phyloP scores from a whole-genome alignment of 2,888 invertebrate species.

The Teleogryllus oceanicus region DNA sequence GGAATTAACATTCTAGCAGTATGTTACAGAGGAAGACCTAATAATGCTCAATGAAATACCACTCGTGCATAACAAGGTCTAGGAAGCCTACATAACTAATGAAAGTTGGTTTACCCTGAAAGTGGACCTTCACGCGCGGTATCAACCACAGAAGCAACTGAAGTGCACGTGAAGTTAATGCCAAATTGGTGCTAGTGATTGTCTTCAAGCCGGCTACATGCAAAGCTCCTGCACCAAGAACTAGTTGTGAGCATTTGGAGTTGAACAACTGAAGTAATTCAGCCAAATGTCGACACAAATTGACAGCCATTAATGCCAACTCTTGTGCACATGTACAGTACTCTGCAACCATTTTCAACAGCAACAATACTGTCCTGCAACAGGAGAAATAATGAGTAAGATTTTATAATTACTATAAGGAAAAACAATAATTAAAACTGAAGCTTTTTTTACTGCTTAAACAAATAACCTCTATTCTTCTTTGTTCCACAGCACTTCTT shows the following conservation, averaged over 20 bases:
- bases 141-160: slow-evolving; percentile 78
- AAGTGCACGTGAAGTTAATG: slow-evolving; percentile 76
- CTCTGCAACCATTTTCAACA: slow-evolving; percentile 86
- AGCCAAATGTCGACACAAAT: slow-evolving; percentile 78
- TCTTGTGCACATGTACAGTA: slow-evolving; percentile 79
- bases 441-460: too few relatives aligned
- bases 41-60: background rate
- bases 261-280: slow-evolving; percentile 85
- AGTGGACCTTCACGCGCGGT: slow-evolving; percentile 66
- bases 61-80: background rate
- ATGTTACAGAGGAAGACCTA: too few relatives aligned
- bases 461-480: too few relatives aligned
- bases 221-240: slow-evolving; percentile 94
- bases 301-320: slow-evolving; percentile 73
- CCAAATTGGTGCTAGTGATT: slow-evolving; percentile 91
- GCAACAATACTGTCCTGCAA: slow-evolving; percentile 69
- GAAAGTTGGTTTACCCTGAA: slow-evolving; percentile 51
- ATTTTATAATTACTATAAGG: too few relatives aligned
- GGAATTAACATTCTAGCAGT: too few relatives aligned
- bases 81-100: too few relatives aligned
- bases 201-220: slow-evolving; percentile 90
- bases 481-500: too few relatives aligned
- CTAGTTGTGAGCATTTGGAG: slow-evolving; percentile 86
- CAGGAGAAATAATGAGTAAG: too few relatives aligned
- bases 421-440: too few relatives aligned